Evolutionary conservation across 2,797 vertebrate genomes (phyloP), one percentile per base, ranked within the genome.

Genomic region (Scolopax bukidnonensis): DNA sequence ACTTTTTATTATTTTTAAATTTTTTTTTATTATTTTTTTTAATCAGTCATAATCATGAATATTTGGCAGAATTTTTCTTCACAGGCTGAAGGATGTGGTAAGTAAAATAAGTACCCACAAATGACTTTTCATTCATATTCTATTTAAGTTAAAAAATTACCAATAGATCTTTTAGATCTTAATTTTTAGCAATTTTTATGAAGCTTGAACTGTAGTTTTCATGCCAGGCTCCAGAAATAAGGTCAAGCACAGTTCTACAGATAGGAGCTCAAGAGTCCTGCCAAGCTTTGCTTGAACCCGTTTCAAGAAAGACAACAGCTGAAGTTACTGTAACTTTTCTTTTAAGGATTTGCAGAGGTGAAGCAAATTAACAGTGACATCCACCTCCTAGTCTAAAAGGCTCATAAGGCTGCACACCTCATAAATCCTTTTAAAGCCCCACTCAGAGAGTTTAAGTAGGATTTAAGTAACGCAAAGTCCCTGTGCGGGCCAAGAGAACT

Each of bases 391-490:
- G 16, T 33, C 75, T 57, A 47, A 60, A 77, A 80, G 59, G 33
- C 33, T 78, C 36, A 1, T 47, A 67, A 74, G 51, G 28, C 67
- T 94, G 60, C 32, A 60, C 59, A 86, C 32, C 45, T 89, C 64
- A 45, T 83, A 89, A 91, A 95, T 80, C 71, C 56, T 63, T 67
- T 67, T 71, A 92, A 85, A 93, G 30, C 6, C 56, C 24, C 2
- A 2, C 63, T 89, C 67, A 25, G 41, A 43, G 75, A 56, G 10
- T 87, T 83, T 82, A 74, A 93, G 67, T 25, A 59, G 32, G 45
- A 59, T 56, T 79, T 79, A 74, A 87, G 77, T 74, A 59, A 70
- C 70, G 36, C 7, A 2, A 30, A 45, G 23, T 32, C 33, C 33
- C 70, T 59, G 12, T 33, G 16, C n/a, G 69, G 54, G 59, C 54